These are phyloP conservation scores for Cyphomyrus discorhynchus DNA, from an alignment of 2,113 vertebrate genomes.

Conservation along the genomic window DNA sequence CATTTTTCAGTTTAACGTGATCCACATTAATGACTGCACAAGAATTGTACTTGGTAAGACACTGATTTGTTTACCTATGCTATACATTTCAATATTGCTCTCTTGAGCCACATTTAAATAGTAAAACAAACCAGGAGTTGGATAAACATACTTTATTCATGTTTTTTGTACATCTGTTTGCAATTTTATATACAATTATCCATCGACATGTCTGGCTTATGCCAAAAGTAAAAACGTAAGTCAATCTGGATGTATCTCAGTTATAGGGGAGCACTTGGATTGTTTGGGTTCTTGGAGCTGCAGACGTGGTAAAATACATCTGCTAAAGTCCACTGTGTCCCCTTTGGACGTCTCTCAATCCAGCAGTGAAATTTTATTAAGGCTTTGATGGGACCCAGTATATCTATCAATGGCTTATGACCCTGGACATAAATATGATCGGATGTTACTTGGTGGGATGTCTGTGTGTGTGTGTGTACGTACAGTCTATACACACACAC, in stretches of 20 bases:
- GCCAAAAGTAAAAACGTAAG: background rate
- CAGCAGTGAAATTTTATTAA: background rate
- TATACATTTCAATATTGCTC: background rate
- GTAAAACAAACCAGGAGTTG: background rate
- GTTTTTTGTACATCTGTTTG: background rate
- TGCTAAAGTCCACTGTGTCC: background rate
- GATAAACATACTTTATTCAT: slow-evolving; percentile 6
- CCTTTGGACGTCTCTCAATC: background rate
- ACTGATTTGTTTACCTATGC: background rate
- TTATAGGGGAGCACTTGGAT: background rate
- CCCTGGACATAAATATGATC: background rate
- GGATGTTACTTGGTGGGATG: background rate
- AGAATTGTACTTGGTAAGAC: background rate
- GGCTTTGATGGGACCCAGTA: background rate
- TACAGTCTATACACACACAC: background rate
- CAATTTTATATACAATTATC: background rate
- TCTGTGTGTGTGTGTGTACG: too few species aligned
- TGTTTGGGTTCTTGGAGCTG: background rate
- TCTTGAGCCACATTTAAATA: background rate
- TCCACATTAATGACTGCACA: background rate
- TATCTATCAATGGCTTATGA: too few species aligned
- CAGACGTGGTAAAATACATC: background rate
- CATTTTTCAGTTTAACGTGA: background rate
- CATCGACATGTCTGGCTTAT: background rate
- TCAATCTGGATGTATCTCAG: background rate